A percentile compares a stretch with the other conserved stretches of the same genome.
Evolutionary conservation across 2,888 invertebrate species (phyloP).

Genomic region (Zele albiditarsus): DNA sequence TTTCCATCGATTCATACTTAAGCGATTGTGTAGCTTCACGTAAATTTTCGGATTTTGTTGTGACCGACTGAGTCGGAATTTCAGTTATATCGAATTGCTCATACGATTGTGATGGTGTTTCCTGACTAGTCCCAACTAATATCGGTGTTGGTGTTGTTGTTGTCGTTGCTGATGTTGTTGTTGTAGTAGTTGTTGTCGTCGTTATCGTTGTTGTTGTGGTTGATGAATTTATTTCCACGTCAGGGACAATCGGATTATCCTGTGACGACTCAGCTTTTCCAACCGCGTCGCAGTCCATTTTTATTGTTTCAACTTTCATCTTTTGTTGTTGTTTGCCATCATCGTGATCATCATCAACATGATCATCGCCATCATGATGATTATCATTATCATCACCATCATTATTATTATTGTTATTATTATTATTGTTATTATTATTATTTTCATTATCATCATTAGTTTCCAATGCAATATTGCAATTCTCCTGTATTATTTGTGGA

Average conservation of each 20-base stretch:
- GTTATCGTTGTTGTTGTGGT: conserved; percentile 50
- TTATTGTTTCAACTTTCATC: conserved; percentile 23
- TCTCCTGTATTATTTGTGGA: neutral
- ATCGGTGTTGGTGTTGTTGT: conserved; percentile 49
- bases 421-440: too few relatives aligned
- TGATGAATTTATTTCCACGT: conserved; percentile 19
- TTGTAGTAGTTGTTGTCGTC: conserved; percentile 53
- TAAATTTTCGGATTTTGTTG: conserved; percentile 61
- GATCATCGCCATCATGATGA: too few relatives aligned
- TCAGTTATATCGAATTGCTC: conserved; percentile 63
- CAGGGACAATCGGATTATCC: conserved; percentile 39
- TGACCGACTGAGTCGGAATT: conserved; percentile 66
- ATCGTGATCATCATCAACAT: too few relatives aligned
- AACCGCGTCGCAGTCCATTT: conserved; percentile 17
- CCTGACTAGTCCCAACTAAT: conserved; percentile 58
- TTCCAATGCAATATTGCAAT: neutral
- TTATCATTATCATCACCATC: too few relatives aligned
- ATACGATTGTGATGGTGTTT: conserved; percentile 67
- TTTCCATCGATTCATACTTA: conserved; percentile 61
- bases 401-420: too few relatives aligned
- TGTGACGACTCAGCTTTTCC: conserved; percentile 43
- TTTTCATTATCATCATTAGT: too few relatives aligned
- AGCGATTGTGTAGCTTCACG: conserved; percentile 65
- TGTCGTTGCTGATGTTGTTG: neutral
- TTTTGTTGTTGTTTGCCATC: conserved; percentile 46